These are phyloP conservation scores for Drosophila mayri DNA, from an alignment of 1,140 invertebrate genomes.

Conservation along the genomic window DNA sequence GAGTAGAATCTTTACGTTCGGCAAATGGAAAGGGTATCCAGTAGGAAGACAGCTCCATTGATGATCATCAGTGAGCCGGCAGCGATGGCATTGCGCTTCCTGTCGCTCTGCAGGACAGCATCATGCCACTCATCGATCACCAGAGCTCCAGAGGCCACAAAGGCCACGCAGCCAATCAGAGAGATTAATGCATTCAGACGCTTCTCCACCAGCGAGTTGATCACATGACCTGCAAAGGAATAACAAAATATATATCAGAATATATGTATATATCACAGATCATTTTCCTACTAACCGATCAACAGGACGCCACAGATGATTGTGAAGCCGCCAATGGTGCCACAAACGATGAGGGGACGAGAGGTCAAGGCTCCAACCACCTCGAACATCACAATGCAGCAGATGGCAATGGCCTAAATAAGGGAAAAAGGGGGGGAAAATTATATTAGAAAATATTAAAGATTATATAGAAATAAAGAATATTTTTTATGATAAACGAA, in stretches of 20 bases:
- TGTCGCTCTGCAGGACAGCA: slow-evolving; percentile 67
- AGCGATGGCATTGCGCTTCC: slow-evolving; percentile 88
- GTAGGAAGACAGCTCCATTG: slow-evolving; percentile 89
- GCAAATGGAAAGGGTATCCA: slow-evolving; percentile 90
- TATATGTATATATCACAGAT: not conserved
- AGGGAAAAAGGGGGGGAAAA: not conserved
- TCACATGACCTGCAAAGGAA: slow-evolving; percentile 87
- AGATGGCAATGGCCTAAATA: slow-evolving; percentile 74
- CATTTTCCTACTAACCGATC: slow-evolving; percentile 85
- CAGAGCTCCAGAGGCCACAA: slow-evolving; percentile 89
- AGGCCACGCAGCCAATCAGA: slow-evolving; percentile 89
- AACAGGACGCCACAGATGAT: slow-evolving; percentile 88
- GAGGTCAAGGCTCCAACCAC: slow-evolving; percentile 45
- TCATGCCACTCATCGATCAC: slow-evolving; percentile 86
- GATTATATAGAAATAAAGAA: not conserved
- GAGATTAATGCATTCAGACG: slow-evolving; percentile 84
- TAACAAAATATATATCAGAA: not conserved
- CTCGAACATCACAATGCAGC: slow-evolving; percentile 75
- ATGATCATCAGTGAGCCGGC: slow-evolving; percentile 90
- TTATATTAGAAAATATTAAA: not conserved
- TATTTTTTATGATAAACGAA: not conserved
- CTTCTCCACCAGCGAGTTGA: slow-evolving; percentile 77
- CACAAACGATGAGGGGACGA: slow-evolving; percentile 75
- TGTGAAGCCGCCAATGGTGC: slow-evolving; percentile 88
- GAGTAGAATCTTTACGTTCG: slow-evolving; percentile 71